phyloP scores from a whole-genome alignment of 2,113 vertebrate species.

The Myiozetetes cayanensis region DNA sequence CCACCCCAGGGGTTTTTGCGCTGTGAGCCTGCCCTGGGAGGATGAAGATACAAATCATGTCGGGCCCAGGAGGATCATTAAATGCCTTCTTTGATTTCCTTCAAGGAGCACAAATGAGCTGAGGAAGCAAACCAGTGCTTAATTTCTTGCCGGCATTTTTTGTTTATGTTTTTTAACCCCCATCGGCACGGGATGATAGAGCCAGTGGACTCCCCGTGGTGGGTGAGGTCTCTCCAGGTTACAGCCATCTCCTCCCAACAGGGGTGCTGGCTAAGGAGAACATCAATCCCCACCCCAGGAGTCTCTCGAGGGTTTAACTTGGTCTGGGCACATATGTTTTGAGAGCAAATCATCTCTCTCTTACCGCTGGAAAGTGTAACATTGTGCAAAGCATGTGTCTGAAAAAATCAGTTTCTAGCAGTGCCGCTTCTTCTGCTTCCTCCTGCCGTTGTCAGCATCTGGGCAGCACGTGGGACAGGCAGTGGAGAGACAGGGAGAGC shows the following conservation, averaged over 20 bases:
- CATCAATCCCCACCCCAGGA: accelerated
- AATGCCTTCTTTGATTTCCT: not conserved
- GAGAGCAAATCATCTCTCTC: not conserved
- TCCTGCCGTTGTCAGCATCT: not conserved
- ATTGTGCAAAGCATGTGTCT: not conserved
- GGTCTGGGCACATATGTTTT: too few species aligned
- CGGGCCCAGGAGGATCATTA: slow-evolving; percentile 1
- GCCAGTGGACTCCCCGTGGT: accelerated
- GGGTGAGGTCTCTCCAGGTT: not conserved
- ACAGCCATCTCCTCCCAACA: accelerated
- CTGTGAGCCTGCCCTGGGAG: not conserved
- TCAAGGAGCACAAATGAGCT: not conserved
- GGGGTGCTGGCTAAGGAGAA: not conserved
- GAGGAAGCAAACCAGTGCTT: not conserved
- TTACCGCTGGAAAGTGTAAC: not conserved
- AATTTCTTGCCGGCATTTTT: not conserved
- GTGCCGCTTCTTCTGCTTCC: not conserved
- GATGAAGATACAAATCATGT: not conserved
- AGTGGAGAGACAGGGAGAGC: not conserved
- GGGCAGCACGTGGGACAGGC: not conserved
- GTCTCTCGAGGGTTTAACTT: not conserved
- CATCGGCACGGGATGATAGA: accelerated
- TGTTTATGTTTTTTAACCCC: not conserved
- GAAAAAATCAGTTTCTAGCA: not conserved
- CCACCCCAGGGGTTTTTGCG: not conserved